Percentiles rank a stretch among this genome's conserved stretches.
Conservation (phyloP, 2,113 vertebrate genomes). For the Turdus rufiventris region DNA sequence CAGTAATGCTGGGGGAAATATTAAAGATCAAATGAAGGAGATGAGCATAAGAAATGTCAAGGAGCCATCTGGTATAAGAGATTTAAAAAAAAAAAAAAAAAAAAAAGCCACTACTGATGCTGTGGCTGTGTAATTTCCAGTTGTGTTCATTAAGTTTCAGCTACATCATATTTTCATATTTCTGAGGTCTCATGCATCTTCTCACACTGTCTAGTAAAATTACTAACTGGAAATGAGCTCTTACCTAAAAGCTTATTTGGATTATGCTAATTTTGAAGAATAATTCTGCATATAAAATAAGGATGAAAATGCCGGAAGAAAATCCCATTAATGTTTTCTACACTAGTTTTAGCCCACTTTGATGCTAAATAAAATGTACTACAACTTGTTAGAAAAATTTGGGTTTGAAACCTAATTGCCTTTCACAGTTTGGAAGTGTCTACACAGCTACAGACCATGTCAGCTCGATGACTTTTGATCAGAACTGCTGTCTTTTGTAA, state of each 20-base stretch:
- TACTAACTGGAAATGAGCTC: neutral
- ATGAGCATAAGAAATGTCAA: neutral
- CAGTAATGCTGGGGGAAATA: neutral
- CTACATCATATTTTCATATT: neutral
- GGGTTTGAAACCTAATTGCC: neutral
- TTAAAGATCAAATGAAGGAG: neutral
- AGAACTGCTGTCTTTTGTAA: neutral
- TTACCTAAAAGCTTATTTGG: conserved; percentile 13
- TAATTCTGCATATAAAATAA: neutral
- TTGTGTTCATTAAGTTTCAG: neutral
- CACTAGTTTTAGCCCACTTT: neutral
- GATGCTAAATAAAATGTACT: neutral
- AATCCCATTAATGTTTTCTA: neutral
- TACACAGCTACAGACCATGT: neutral
- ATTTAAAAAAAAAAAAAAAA: neutral
- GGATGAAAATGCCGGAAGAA: neutral
- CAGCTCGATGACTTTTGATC: neutral
- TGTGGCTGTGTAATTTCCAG: neutral
- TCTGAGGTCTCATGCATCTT: neutral
- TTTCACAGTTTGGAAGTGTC: neutral
- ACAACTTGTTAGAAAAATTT: neutral
- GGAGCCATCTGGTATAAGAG: neutral
- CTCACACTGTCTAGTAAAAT: neutral
- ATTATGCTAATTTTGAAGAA: conserved; percentile 4
- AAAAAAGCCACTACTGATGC: neutral